Base-by-base conservation (phyloP, 1,140 invertebrate species). In the Andrena cerasifolii region DNA sequence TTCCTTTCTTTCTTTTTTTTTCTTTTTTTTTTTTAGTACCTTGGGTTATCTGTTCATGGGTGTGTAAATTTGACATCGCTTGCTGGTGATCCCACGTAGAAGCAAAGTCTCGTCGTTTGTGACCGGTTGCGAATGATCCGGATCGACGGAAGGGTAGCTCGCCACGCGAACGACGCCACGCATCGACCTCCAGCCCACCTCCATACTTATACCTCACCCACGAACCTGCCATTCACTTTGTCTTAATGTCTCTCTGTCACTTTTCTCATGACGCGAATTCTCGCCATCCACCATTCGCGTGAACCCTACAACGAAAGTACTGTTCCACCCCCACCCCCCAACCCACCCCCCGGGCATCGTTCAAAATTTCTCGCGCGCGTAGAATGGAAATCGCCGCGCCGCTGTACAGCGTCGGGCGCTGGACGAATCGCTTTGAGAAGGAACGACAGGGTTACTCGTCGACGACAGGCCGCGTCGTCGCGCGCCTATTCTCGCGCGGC, bases 181-280 rank as follows among this genome's bases (percentile, higher is more conserved):
- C 83, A 84, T 84, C 83, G 83, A 84, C 65, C 53, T 43, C 33
- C 36, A 33, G 53, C 67, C 75, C 45, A 77, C 67, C 33, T 77
- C 75, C 75, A 71, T 76, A 67, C 70, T 80, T n/a, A 26, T 79
- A 58, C 76, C 80, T 61, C 40, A 40, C 77, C 82, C 59, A 74
- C 80, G 66, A 43, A 83, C 82, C 82, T 70, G n/a, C 83, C 82
- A 83, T 83, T 83, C 82, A 83, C 82, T 83, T 67, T 83, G 47
- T 83, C 76, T 83, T 74, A 78, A 83, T 78, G 58, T 83, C 71
- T 77, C 78, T 83, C 59, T 83, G 58, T 78, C 81, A 83, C 79
- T 82, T 82, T n/a, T 70, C 65, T 74, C 80, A 71, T 79, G 45
- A 73, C 53, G 68, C 53, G 53, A 78, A 47, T 51, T 49, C n/a